Conservation (phyloP, 2,888 invertebrate genomes). For the Eulithis testata region DNA sequence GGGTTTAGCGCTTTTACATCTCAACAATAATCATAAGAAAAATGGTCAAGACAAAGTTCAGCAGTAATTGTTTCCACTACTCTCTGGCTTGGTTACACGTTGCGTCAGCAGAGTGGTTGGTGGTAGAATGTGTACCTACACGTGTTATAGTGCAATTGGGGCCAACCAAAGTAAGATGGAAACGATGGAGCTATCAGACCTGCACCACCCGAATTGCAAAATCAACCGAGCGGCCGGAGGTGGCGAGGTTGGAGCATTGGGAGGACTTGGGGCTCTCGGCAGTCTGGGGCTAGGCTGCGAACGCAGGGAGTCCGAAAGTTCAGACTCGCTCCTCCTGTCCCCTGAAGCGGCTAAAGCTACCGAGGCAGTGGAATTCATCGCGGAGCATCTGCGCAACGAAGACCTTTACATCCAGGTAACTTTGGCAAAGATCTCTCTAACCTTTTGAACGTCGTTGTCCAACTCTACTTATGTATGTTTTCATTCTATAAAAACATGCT, state of each 20-base stretch:
- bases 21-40: too few species aligned
- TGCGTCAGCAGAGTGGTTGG: neutral
- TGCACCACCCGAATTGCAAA: conserved; percentile 98
- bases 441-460: too few species aligned
- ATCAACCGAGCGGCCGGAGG: conserved; percentile 92
- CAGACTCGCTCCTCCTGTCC: conserved; percentile 94
- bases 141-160: conserved; percentile 85
- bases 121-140: conserved; percentile 16
- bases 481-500: neutral
- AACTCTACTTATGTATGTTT: too few species aligned
- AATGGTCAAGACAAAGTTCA: too few species aligned
- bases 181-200: conserved; percentile 96
- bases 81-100: too few species aligned
- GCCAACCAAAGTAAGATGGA: conserved; percentile 94
- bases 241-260: conserved; percentile 77
- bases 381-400: conserved; percentile 98
- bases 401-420: conserved; percentile 98
- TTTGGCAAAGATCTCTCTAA: neutral
- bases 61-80: too few species aligned
- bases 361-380: conserved; percentile 99
- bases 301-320: conserved; percentile 94
- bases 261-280: conserved; percentile 85
- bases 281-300: conserved; percentile 88
- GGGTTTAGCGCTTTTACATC: too few species aligned
- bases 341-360: conserved; percentile 98